phyloP scores from a whole-genome alignment of 92 coral and sea anemone genomes.

The Zoanthus sociatus region DNA sequence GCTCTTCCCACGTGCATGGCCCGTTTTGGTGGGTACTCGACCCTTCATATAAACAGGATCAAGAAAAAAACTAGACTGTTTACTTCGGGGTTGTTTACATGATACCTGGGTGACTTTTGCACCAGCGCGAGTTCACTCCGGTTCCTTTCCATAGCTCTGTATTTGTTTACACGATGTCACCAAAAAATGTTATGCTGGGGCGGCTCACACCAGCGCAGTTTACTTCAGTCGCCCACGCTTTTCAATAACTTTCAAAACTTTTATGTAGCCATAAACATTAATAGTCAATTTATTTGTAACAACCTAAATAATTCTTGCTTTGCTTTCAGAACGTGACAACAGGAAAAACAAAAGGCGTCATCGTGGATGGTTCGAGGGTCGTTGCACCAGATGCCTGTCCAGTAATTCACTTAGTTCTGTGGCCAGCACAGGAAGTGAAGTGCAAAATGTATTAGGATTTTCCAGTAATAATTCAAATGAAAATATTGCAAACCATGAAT shows the following conservation, averaged over 20 bases:
- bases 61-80: too few species aligned
- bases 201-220: too few species aligned
- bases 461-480: conserved; percentile 29
- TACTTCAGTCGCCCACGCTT: too few species aligned
- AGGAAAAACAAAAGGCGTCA: conserved; percentile 76
- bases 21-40: too few species aligned
- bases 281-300: neutral
- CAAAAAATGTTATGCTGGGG: too few species aligned
- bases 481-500: neutral
- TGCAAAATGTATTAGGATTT: conserved; percentile 58
- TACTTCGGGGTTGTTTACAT: too few species aligned
- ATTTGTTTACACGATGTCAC: too few species aligned
- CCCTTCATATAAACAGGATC: too few species aligned
- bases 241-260: neutral
- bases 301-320: neutral
- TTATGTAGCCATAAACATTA: neutral
- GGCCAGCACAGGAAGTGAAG: conserved; percentile 51
- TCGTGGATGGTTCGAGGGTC: conserved; percentile 79
- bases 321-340: conserved; percentile 72
- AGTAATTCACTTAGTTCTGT: conserved; percentile 58
- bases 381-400: conserved; percentile 84
- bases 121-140: too few species aligned
- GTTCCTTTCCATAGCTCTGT: too few species aligned
- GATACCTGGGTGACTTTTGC: too few species aligned
- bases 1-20: too few species aligned